These are phyloP conservation scores for Chironex yamaguchii DNA, from an alignment of 30 jellyfish, hydroid and myxozoan species.

Conservation along the genomic window DNA sequence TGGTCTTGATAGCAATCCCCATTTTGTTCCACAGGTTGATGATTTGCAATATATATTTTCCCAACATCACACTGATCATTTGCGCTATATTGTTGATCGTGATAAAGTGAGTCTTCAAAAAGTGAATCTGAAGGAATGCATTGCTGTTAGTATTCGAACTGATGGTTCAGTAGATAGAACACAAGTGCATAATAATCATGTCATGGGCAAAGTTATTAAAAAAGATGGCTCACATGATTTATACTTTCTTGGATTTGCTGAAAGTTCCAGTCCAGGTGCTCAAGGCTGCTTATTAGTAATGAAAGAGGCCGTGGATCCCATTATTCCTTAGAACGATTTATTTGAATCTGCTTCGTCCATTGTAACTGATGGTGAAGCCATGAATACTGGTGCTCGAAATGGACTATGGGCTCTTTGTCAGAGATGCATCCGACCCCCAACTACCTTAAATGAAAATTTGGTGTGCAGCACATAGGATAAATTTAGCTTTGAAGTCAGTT, in stretches of 20 bases:
- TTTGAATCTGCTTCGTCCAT: constrained; percentile 12
- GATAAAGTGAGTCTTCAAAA: neutral
- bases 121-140: neutral
- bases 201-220: constrained; percentile 19
- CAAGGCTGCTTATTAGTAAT: constrained; percentile 38
- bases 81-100: constrained; percentile 4
- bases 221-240: constrained; percentile 29
- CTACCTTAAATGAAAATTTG: constrained; percentile 48
- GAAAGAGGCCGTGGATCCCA: constrained; percentile 41
- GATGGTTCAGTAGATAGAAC: constrained; percentile 48
- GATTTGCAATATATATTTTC: constrained; percentile 29
- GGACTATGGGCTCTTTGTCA: constrained; percentile 46
- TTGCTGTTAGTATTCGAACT: constrained; percentile 26
- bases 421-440: neutral
- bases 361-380: constrained; percentile 49
- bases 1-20: no score
- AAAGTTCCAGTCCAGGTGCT: neutral
- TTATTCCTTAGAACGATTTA: constrained; percentile 11
- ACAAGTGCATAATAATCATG: constrained; percentile 25
- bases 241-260: constrained; percentile 35
- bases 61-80: constrained; percentile 27
- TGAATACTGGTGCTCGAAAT: constrained; percentile 52
- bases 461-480: constrained; percentile 58
- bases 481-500: constrained; percentile 60
- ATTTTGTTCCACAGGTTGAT: neutral